Evolutionary conservation across 2,113 vertebrate species (phyloP).

Genomic region (Neomonachus schauinslandi): DNA sequence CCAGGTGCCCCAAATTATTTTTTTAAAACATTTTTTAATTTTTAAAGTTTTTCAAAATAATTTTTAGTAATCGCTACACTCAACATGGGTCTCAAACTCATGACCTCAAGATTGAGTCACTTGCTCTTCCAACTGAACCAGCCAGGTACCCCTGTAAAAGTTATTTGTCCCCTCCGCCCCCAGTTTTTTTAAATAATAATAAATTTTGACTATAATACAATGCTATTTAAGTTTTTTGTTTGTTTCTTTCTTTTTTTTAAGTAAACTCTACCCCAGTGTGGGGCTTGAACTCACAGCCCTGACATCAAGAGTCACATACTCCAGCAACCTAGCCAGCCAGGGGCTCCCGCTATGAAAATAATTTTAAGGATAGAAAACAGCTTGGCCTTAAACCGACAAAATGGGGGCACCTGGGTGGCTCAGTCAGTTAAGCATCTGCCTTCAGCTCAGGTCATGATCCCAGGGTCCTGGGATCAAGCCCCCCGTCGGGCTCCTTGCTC

Average conservation of each 20-base stretch:
- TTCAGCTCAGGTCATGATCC: too few relatives aligned
- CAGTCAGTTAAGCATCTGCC: too few relatives aligned
- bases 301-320: not conserved
- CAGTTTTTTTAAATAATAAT: not conserved
- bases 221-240: not conserved
- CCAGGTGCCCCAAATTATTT: too few relatives aligned
- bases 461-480: too few relatives aligned
- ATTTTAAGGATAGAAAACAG: not conserved
- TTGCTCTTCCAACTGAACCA: not conserved
- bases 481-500: too few relatives aligned
- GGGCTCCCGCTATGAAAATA: not conserved
- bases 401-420: too few relatives aligned
- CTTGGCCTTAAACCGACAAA: not conserved
- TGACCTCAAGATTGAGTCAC: not conserved
- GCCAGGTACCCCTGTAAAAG: not conserved
- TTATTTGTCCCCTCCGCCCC: not conserved
- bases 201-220: not conserved
- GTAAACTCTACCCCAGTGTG: not conserved
- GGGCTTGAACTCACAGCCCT: not conserved
- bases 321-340: not conserved
- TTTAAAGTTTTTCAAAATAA: too few relatives aligned
- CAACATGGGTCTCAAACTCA: not conserved
- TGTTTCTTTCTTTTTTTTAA: not conserved
- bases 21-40: too few relatives aligned
- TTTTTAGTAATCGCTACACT: too few relatives aligned